Conservation (phyloP, 2,113 vertebrate genomes). For the Lonchura striata region DNA sequence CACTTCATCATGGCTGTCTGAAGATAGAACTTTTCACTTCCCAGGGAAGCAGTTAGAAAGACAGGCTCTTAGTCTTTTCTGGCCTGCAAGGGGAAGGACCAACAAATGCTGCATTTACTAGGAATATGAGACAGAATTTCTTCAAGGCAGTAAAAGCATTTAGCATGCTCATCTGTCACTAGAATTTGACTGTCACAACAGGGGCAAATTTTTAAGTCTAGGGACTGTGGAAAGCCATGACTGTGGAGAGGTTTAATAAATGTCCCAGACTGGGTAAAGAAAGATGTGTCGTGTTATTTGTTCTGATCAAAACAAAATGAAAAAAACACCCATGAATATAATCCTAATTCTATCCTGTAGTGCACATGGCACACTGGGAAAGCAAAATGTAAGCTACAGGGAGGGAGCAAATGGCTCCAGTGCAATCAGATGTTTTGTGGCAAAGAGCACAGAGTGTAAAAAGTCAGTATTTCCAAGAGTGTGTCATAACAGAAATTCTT, state of each 20-base stretch:
- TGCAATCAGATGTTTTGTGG: background rate
- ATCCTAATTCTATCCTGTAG: background rate
- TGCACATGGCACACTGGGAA: background rate
- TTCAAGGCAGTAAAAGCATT: constrained; percentile 46
- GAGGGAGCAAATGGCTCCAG: background rate
- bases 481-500: background rate
- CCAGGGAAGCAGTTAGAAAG: constrained; percentile 53
- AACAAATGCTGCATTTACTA: constrained; percentile 36
- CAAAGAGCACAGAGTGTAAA: background rate
- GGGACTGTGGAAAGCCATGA: background rate
- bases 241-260: constrained; percentile 11
- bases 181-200: constrained; percentile 47
- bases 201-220: constrained; percentile 27
- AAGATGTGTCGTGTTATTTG: constrained; percentile 1
- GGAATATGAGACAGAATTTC: constrained; percentile 43
- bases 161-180: constrained; percentile 42
- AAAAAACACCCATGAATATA: background rate
- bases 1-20: constrained; percentile 49
- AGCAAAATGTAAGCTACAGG: background rate
- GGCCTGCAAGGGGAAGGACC: constrained; percentile 35
- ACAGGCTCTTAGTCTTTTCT: constrained; percentile 58
- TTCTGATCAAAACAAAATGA: background rate
- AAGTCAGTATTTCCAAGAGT: background rate
- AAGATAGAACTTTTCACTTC: constrained; percentile 40
- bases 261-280: background rate